Base-by-base conservation (phyloP, 2,113 vertebrate genomes). In the Argyrosomus japonicus region DNA sequence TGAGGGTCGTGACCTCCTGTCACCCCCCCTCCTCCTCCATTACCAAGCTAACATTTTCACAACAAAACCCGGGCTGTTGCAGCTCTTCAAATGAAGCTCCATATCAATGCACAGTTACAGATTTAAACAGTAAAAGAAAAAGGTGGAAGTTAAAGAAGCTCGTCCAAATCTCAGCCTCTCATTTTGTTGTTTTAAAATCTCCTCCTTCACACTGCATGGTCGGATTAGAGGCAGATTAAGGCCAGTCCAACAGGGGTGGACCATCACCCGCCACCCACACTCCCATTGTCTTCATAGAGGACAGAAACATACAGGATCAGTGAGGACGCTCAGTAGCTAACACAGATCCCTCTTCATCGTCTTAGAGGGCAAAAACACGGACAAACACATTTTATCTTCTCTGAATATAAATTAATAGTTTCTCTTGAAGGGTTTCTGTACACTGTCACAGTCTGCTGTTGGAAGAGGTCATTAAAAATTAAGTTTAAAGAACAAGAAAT, bases 151-250 rank as follows among this genome's bases (percentile, higher is more conserved):
- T 19, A 6, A 25, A 40, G 61, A 63, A 5, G 29, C 4, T 0
- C 29, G 29, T 32, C 9, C 14, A 32, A 23, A 32, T 2, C 9
- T 50, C 15, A 53, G 77, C 27, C 60, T 50, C 67, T 48, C 43
- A 18, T 72, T 50, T 47, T 61, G 68, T 62, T 36, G 2, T 13
- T 51, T 27, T 4, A 8, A 75, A 70, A 62, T 32, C 71, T 40
- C 71, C 32, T 62, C 65, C 67, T 25, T 6, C 32, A 69, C 64
- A 18, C 70, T 72, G 47, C 63, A 72, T 29, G 56, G 3, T 23
- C 2, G 83, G 90, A 89, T 92, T 90, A 91, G 73, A 1, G 4
- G 69, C 82, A 89, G 91, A 93, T 94, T 94, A 89, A 89, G 87
- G 82, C 61, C 79, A 82, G 54, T 74, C 61, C 14, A 43, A 54